Evolutionary conservation across 2,797 vertebrate genomes (phyloP), one percentile per base, ranked within the genome.

Genomic region (Balearica regulorum): DNA sequence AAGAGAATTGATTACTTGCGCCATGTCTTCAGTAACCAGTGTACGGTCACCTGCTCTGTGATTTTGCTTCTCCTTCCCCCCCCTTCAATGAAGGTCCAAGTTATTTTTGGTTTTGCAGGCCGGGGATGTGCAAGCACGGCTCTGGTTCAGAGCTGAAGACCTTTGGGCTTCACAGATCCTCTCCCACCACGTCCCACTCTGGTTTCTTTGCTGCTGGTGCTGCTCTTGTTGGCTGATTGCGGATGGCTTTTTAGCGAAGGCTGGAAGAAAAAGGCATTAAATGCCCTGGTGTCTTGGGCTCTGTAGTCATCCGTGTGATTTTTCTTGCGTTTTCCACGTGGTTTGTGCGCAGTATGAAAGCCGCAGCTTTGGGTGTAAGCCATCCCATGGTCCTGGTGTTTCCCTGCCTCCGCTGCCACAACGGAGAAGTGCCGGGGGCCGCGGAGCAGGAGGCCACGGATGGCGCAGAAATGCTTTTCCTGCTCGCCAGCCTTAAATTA

Each of bases 31-130:
- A 49, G 57, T 10, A 8, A 11, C 19, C 0, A 0, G 28, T 10
- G 48, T 26, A n/a, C 55, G 72, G 57, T 21, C 39, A 20, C 39
- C 48, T 55, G 43, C 80, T 62, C 87, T 3, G 15, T 0, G 18
- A 10, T 24, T 14, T 3, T 2, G 16, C 48, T 58, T 28, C 70
- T 72, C 26, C 65, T 65, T 25, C 29, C 62, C 20, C 16, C 14
- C 55, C 8, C 37, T 3, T 13, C 11, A 3, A 2, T 2, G 51
- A 39, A 11, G 48, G 37, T 24, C 51, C 0, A 0, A 16, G 39
- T 43, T 65, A n/a, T 31, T 26, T 53, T 39, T 2, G 44, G 14
- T 10, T 57, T 44, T 29, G 43, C 43, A 44, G 43, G 35, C 16
- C 0, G 1, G 25, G 20, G 35, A 51, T 6, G 22, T 4, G 14